These are phyloP conservation scores for Drosophila nigromelanica DNA, from an alignment of 1,140 invertebrate species.

Conservation along the genomic window DNA sequence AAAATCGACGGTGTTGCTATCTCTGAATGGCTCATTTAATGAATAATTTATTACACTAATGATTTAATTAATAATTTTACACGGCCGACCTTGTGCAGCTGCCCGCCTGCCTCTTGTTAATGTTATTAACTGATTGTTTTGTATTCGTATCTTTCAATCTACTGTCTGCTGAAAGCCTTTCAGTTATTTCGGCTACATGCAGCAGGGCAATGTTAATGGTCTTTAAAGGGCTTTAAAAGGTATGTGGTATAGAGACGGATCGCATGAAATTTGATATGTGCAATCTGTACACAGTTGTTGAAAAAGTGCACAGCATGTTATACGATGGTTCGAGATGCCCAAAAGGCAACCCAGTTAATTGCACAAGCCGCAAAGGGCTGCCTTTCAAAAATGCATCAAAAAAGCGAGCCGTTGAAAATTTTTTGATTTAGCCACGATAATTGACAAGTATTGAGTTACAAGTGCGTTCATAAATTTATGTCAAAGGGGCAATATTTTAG, in stretches of 20 bases:
- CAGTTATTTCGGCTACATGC: conserved; percentile 51
- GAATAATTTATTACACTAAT: conserved; percentile 70
- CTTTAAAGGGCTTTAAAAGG: conserved; percentile 70
- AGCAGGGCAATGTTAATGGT: conserved; percentile 58
- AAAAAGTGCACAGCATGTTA: conserved; percentile 73
- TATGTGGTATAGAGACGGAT: conserved; percentile 55
- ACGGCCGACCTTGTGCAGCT: conserved; percentile 46
- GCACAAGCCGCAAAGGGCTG: conserved; percentile 59
- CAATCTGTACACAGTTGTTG: conserved; percentile 52
- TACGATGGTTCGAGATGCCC: conserved; percentile 21
- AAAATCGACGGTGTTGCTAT: conserved; percentile 18
- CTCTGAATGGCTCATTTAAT: conserved; percentile 43
- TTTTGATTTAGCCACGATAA: conserved; percentile 38
- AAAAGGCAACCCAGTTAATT: conserved; percentile 54
- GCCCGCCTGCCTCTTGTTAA: conserved; percentile 41
- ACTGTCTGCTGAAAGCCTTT: conserved; percentile 30
- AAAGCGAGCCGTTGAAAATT: conserved; percentile 28
- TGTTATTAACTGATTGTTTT: conserved; percentile 55
- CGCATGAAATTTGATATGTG: conserved; percentile 64
- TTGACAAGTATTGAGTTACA: conserved; percentile 46
- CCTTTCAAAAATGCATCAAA: conserved; percentile 37
- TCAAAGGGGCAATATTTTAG: conserved; percentile 2
- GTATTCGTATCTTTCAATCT: conserved; percentile 66
- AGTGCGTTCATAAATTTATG: conserved; percentile 22
- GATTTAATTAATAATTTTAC: conserved; percentile 75